Conservation (phyloP, 2,797 vertebrate species). For the Carapus acus region DNA sequence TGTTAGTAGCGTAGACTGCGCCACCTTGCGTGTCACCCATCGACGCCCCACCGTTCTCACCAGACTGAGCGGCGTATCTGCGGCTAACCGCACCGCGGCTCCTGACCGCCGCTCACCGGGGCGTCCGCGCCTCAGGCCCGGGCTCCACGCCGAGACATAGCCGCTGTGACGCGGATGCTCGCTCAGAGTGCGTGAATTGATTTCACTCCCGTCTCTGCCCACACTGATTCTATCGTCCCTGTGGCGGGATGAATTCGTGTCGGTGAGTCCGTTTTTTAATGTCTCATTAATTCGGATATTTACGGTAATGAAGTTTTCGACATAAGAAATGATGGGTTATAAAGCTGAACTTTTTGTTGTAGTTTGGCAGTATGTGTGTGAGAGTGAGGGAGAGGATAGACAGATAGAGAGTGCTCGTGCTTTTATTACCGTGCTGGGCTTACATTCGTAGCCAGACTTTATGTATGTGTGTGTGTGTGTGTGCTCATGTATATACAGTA, state of each 20-base stretch:
- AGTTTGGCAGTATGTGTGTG: neutral
- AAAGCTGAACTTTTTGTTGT: neutral
- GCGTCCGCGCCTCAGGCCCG: neutral
- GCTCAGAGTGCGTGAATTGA: too few relatives aligned
- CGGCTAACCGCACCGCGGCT: neutral
- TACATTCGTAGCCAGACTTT: too few relatives aligned
- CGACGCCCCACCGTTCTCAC: neutral
- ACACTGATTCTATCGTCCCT: neutral
- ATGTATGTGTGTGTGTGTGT: too few relatives aligned
- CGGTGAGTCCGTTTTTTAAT: slow-evolving; percentile 31
- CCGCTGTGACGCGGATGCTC: neutral
- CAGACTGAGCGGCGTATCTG: neutral
- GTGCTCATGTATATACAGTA: too few relatives aligned
- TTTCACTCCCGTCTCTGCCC: neutral
- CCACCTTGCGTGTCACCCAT: slow-evolving; percentile 1
- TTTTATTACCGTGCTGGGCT: too few relatives aligned
- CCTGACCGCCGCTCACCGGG: neutral
- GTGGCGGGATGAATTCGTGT: slow-evolving; percentile 1
- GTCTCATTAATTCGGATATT: slow-evolving; percentile 11
- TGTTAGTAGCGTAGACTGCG: neutral
- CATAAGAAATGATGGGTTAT: too few relatives aligned
- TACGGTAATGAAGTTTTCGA: neutral
- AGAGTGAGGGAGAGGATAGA: neutral
- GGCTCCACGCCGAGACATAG: neutral
- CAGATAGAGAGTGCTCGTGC: too few relatives aligned